A percentile compares a stretch with the other conserved stretches of the same genome.
phyloP scores from a whole-genome alignment of 1,140 invertebrate genomes.

The Tribolium madens region DNA sequence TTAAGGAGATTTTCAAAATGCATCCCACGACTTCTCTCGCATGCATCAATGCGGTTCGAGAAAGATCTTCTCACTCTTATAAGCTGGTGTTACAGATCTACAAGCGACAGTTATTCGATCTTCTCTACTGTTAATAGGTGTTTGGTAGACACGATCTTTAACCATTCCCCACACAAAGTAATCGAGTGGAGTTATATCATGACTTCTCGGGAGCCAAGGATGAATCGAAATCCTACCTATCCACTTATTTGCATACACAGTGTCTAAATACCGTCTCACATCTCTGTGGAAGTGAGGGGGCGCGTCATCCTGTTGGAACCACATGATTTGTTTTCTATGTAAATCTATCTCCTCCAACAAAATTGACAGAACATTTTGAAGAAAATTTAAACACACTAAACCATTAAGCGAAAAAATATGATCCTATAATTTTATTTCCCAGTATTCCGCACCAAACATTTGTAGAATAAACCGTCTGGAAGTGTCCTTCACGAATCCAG shows the following conservation, averaged over 20 bases:
- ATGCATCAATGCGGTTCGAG: neutral
- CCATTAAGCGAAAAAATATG: neutral
- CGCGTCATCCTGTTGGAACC: conserved; percentile 55
- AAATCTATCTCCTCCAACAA: neutral
- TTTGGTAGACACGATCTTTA: conserved; percentile 59
- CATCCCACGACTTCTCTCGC: neutral
- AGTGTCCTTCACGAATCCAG: neutral
- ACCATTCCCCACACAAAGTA: conserved; percentile 64
- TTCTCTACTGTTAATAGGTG: neutral
- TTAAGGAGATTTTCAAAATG: neutral
- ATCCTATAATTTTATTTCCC: neutral
- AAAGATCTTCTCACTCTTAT: conserved; percentile 31
- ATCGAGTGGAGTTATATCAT: conserved; percentile 64
- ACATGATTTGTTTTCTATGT: neutral
- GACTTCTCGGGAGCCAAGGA: conserved; percentile 63
- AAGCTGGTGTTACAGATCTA: conserved; percentile 1
- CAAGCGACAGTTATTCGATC: neutral
- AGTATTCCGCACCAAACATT: neutral
- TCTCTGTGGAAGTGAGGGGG: conserved; percentile 50
- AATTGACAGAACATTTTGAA: neutral
- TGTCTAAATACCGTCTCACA: conserved; percentile 54
- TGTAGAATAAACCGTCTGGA: neutral
- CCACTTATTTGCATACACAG: conserved; percentile 58
- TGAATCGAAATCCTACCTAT: conserved; percentile 63
- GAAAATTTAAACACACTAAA: neutral